phyloP scores from a whole-genome alignment of 2,797 vertebrate species.

The Lateolabrax maculatus region DNA sequence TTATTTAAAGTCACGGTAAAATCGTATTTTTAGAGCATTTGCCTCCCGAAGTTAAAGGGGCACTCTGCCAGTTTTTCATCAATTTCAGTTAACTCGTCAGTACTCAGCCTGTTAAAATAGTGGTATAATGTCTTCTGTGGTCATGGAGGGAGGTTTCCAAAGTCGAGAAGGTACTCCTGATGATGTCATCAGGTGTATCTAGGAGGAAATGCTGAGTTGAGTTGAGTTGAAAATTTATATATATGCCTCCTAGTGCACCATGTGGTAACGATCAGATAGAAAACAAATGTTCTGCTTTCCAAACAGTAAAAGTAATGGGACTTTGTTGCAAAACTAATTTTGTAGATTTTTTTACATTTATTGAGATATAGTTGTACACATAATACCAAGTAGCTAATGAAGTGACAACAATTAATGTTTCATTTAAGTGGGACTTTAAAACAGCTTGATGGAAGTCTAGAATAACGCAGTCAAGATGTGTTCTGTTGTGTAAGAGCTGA shows the following conservation, averaged over 20 bases:
- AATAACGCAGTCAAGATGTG: constrained; percentile 32
- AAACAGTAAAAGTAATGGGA: background rate
- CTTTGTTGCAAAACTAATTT: background rate
- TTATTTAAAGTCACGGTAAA: background rate
- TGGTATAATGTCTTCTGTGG: background rate
- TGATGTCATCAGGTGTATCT: background rate
- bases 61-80: background rate
- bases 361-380: background rate
- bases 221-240: background rate
- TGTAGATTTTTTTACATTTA: constrained; percentile 2
- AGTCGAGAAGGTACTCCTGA: background rate
- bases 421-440: background rate
- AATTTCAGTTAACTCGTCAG: background rate
- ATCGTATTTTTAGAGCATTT: background rate
- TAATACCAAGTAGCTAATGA: background rate
- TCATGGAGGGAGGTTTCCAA: background rate
- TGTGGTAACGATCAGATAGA: background rate
- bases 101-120: background rate
- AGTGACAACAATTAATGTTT: background rate
- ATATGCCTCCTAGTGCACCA: background rate
- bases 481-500: constrained; percentile 5
- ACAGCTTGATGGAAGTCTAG: background rate
- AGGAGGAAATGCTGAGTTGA: background rate
- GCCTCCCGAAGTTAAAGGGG: background rate
- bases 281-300: background rate